phyloP scores from a whole-genome alignment of 2,888 invertebrate genomes.

The Sarcophaga rosellei region DNA sequence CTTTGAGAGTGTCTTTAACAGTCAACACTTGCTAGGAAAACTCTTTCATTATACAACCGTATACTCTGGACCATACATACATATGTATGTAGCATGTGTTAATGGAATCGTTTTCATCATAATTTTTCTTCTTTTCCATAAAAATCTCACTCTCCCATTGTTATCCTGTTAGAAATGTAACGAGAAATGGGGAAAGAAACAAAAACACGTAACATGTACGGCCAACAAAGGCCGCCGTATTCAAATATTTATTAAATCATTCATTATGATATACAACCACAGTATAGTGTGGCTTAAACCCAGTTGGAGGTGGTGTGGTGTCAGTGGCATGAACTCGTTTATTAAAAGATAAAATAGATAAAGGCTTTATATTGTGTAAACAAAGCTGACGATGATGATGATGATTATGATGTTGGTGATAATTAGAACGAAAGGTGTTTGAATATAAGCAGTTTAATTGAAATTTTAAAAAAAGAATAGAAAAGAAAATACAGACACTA shows the following conservation, averaged over 20 bases:
- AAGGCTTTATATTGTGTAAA: constrained; percentile 36
- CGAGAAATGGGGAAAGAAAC: not conserved
- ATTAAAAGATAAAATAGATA: constrained; percentile 22
- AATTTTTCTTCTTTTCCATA: not conserved
- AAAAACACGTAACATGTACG: not conserved
- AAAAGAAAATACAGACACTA: not conserved
- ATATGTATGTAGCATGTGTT: not conserved
- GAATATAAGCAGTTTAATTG: constrained; percentile 29
- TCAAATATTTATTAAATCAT: constrained; percentile 35
- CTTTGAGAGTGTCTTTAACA: not conserved
- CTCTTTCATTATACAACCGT: not conserved
- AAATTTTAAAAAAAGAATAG: constrained; percentile 1
- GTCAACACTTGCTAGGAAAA: no score
- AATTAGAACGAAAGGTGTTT: constrained; percentile 52
- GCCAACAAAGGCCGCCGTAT: not conserved
- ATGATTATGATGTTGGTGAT: constrained; percentile 47
- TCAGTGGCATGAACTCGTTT: not conserved
- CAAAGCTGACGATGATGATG: constrained; percentile 25
- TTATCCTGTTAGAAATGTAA: not conserved
- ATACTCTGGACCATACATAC: no score
- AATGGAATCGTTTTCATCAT: not conserved
- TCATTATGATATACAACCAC: constrained; percentile 36
- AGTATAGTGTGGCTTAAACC: not conserved
- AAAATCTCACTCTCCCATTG: not conserved
- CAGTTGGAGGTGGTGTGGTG: not conserved